phyloP scores from a whole-genome alignment of 2,113 vertebrate species.

The Zosterops pallidus region DNA sequence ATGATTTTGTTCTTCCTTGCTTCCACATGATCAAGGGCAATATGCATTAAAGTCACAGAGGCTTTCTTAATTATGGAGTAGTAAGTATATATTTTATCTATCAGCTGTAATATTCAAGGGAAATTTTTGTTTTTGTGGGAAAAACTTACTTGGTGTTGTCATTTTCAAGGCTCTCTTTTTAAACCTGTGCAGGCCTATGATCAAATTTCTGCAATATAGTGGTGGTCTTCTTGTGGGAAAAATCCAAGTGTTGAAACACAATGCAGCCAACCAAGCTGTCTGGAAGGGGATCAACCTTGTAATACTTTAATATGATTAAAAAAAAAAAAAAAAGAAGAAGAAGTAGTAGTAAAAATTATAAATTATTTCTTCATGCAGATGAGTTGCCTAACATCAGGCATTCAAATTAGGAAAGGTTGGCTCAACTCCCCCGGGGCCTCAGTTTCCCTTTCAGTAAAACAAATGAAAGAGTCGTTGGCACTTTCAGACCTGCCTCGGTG shows the following conservation, averaged over 20 bases:
- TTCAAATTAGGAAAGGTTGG: neutral
- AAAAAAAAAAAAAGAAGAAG: neutral
- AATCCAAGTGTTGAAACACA: constrained; percentile 3
- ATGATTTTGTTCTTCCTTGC: constrained; percentile 54
- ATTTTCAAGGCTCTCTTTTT: neutral
- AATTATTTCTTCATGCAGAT: neutral
- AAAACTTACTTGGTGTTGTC: neutral
- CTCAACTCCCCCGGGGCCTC: neutral
- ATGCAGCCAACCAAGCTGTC: constrained; percentile 1
- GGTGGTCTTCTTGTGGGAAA: neutral
- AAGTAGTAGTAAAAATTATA: neutral
- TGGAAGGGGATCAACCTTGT: constrained; percentile 24
- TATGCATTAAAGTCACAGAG: neutral
- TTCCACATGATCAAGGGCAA: constrained; percentile 37
- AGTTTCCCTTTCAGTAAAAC: constrained; percentile 12
- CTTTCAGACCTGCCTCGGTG: neutral
- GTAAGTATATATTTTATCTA: constrained; percentile 8
- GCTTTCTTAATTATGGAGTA: constrained; percentile 21
- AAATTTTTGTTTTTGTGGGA: neutral
- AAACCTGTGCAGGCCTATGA: neutral
- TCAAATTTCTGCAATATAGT: neutral
- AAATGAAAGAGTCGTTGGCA: neutral
- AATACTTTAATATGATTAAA: constrained; percentile 26
- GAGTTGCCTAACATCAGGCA: neutral
- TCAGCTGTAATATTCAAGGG: neutral